Conservation (phyloP, 2,797 vertebrate genomes). For the Gobionotothen gibberifrons region DNA sequence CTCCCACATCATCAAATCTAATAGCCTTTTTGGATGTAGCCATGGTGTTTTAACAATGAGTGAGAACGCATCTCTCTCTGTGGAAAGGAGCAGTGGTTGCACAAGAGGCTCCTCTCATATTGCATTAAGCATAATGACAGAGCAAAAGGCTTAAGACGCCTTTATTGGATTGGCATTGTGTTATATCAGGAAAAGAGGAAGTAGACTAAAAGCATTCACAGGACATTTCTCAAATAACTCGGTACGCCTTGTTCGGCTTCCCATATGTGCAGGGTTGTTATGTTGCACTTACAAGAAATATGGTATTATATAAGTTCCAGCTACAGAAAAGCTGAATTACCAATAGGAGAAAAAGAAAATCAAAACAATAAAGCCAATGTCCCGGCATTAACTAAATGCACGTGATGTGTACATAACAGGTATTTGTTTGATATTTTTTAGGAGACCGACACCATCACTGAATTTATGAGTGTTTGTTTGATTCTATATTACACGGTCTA, state of each 20-base stretch:
- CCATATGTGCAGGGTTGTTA: slow-evolving; percentile 13
- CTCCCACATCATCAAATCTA: slow-evolving; percentile 35
- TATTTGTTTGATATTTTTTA: no score
- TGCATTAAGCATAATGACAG: slow-evolving; percentile 51
- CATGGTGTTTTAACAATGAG: slow-evolving; percentile 20
- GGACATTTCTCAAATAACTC: slow-evolving; percentile 25
- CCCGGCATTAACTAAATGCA: not conserved
- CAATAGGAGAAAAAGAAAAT: not conserved
- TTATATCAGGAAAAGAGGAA: slow-evolving; percentile 32
- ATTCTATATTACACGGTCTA: no score
- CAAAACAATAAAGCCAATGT: slow-evolving; percentile 8
- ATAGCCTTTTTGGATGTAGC: slow-evolving; percentile 31
- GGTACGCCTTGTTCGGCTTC: not conserved
- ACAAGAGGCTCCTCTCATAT: slow-evolving; percentile 50
- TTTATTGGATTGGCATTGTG: slow-evolving; percentile 46
- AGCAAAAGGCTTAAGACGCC: slow-evolving; percentile 34
- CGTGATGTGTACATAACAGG: not conserved
- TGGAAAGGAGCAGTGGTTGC: slow-evolving; percentile 37
- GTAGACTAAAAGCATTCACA: slow-evolving; percentile 48
- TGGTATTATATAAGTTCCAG: not conserved
- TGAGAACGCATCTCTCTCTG: slow-evolving; percentile 33
- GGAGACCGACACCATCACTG: no score
- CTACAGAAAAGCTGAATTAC: slow-evolving; percentile 7
- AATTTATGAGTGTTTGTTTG: no score
- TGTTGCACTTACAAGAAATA: slow-evolving; percentile 8